Conservation (phyloP, 2,113 vertebrate genomes). For the Papio anubis region DNA sequence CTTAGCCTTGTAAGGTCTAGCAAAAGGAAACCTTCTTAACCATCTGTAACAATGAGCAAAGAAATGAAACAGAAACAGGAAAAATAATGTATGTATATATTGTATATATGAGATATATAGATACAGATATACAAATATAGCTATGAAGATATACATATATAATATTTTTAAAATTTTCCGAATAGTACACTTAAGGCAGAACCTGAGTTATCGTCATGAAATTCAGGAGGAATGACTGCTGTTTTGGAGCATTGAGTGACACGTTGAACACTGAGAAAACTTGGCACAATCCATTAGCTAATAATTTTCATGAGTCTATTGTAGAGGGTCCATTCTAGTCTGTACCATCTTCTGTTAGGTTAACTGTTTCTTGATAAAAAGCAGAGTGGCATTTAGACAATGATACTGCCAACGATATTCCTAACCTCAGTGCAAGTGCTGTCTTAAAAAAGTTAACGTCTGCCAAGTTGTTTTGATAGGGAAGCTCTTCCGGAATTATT, state of each 20-base stretch:
- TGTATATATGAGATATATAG: not conserved
- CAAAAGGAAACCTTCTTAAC: not conserved
- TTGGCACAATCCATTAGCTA: not conserved
- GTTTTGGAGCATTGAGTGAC: not conserved
- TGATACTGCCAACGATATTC: not conserved
- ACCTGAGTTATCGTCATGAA: not conserved
- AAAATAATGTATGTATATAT: not conserved
- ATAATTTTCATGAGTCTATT: not conserved
- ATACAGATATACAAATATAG: not conserved
- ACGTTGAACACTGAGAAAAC: not conserved
- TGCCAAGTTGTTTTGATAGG: not conserved
- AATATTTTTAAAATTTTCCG: not conserved
- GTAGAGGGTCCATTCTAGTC: not conserved
- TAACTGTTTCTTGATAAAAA: not conserved
- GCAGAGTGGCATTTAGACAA: not conserved
- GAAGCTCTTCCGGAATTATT: not conserved
- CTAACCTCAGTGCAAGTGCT: not conserved
- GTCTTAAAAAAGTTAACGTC: not conserved
- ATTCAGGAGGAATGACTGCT: not conserved
- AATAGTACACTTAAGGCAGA: not conserved
- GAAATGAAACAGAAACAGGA: not conserved
- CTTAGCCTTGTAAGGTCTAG: not conserved
- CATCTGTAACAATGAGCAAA: not conserved
- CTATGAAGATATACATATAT: not conserved
- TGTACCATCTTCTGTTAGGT: not conserved